Conservation (phyloP, 2,888 invertebrate species). For the Eupeodes latifasciatus region DNA sequence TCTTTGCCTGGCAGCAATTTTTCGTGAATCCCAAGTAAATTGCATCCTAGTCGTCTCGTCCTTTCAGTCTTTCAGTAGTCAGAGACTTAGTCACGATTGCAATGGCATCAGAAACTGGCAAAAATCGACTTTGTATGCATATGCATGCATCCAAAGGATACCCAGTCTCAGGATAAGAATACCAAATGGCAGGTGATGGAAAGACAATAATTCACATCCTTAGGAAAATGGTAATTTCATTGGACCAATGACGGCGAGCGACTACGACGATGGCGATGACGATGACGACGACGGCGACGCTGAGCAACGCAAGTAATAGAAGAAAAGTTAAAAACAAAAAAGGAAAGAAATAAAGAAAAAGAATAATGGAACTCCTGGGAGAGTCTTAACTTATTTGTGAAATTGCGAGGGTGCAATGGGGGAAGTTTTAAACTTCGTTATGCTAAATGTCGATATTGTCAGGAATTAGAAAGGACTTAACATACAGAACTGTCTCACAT, state of each 20-base stretch:
- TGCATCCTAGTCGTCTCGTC: conserved; percentile 68
- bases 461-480: conserved; percentile 77
- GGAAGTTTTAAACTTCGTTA: conserved; percentile 68
- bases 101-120: conserved; percentile 57
- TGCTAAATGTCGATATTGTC: conserved; percentile 77
- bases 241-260: conserved; percentile 24
- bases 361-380: conserved; percentile 9
- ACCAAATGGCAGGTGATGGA: conserved; percentile 76
- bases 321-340: conserved; percentile 27
- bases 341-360: not conserved
- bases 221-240: conserved; percentile 76
- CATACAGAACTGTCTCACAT: conserved; percentile 66
- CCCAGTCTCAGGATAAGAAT: conserved; percentile 69
- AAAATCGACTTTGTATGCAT: conserved; percentile 73
- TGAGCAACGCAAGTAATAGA: not conserved
- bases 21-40: conserved; percentile 73
- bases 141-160: conserved; percentile 69
- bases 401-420: conserved; percentile 9
- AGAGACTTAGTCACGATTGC: conserved; percentile 74
- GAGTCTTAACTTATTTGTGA: not conserved
- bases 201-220: conserved; percentile 76
- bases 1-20: conserved; percentile 70
- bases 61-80: conserved; percentile 45
- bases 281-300: no score
- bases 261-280: no score